Evolutionary conservation across 64 coral and sea anemone genomes (phyloP), one percentile per base, ranked within the genome.

Genomic region (Exaiptasia diaphana): DNA sequence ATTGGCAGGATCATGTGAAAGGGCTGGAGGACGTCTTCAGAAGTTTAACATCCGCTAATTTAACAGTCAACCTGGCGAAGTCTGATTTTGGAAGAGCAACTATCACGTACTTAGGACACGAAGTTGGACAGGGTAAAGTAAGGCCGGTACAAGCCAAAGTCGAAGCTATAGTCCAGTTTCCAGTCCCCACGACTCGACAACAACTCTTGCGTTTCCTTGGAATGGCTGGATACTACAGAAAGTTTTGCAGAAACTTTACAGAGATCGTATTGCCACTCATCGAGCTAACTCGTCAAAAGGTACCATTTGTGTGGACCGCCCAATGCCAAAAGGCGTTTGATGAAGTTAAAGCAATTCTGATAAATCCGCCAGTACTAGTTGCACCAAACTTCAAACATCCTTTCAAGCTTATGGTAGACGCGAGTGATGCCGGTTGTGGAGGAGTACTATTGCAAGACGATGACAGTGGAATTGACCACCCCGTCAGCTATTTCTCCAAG

Each of bases 311-410:
- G 6, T 78, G 75, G 75, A 31, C 75, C 42, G 13, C 49, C 22
- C 21, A 36, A 4, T 78, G 75, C 24, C 22, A 83, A 1, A 9
- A 28, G 7, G 62, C 80, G 8, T 83, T 83, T 55, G 35, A 69
- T 15, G 24, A 12, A 10, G 36, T 83, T 17, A 83, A 83, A 50
- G 9, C 11, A 43, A 29, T 41, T 23, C 21, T 83, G n/a, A 13
- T 69, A 30, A 49, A 24, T 31, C 41, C 62, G 15, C 80, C 80
- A 50, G 38, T 83, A n/a, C 40, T 68, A 25, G 42, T 20, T n/a
- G 48, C 45, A 24, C 80, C 80, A 21, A 41, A 68, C 39, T 83
- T 68, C 31, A 40, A 34, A 17, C 50, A 58, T 4, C 22, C 29
- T 9, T 79, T 79, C 36, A n/a, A 79, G 6, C 37, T 79, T 9